Percentiles rank a stretch among this genome's conserved stretches.
Conservation (phyloP, 64 coral and sea anemone species). For the Porites australiensis region DNA sequence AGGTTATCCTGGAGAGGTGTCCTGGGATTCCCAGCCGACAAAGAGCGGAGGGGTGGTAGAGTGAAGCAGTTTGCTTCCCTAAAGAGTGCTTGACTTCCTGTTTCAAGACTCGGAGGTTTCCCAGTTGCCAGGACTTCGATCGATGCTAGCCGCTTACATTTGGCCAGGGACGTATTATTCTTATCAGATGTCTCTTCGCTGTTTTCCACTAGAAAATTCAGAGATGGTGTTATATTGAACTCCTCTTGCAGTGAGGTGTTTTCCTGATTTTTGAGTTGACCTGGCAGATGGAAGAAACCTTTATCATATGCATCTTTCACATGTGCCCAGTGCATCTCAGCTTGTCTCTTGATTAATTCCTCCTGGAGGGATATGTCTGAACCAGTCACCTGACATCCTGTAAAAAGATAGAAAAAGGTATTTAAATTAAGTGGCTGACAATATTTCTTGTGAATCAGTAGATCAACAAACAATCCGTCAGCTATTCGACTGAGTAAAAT, state of each 20-base stretch:
- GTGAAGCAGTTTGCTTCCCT: neutral
- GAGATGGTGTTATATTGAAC: neutral
- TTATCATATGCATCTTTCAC: neutral
- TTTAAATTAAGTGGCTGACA: neutral
- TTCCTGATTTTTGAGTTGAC: neutral
- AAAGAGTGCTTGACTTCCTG: neutral
- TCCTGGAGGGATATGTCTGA: neutral
- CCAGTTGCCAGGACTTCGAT: neutral
- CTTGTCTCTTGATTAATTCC: neutral
- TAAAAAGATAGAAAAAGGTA: neutral
- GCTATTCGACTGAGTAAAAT: no score
- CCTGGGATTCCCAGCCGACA: neutral
- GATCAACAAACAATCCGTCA: no score
- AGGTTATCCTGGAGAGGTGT: neutral
- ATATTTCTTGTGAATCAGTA: no score
- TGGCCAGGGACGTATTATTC: neutral
- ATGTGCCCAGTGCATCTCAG: slow-evolving; percentile 23
- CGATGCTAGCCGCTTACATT: neutral
- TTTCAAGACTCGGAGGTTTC: neutral
- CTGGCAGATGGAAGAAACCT: neutral
- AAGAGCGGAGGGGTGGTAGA: neutral
- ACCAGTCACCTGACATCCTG: neutral
- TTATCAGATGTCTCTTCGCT: neutral
- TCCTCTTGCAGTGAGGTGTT: neutral
- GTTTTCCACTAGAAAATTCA: slow-evolving; percentile 21